Evolutionary conservation across 2,113 vertebrate species (phyloP), one percentile per base, ranked within the genome.

Genomic region (Upupa epops): DNA sequence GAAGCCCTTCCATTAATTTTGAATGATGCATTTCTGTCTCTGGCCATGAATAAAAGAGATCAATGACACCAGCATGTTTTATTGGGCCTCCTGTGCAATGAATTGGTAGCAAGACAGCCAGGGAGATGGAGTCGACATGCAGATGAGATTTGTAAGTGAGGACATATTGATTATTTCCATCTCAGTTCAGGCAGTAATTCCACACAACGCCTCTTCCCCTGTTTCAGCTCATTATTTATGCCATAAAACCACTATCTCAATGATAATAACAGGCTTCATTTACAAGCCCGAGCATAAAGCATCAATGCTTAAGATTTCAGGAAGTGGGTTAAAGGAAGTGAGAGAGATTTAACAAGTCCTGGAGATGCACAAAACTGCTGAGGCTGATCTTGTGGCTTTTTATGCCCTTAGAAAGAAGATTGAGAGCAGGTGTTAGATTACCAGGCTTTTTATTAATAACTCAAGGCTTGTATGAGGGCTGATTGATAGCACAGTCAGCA

Each of bases 71-170:
- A 88, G 46, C 75, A 83, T 97, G 96, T 89, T 98, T 98, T 98
- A 98, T 98, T 96, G 91, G 97, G 88, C 54, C 95, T 97, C 96
- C 81, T 84, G 92, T 46, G 91, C 97, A 97, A 98, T 98, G 97
- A 97, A 98, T 98, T 97, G 97, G 95, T 94, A 88, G 96, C 4
- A 84, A 97, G 97, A 97, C 97, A 97, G 96, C 70, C 91, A 71
- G 93, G 83, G 96, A 97, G 97, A 98, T 97, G 97, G 95, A 97
- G 97, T 52, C 86, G 89, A 98, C 97, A 97, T 98, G 97, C 97
- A 98, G 97, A 98, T 98, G 97, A 98, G 97, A 97, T 97, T 96
- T 96, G 97, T 98, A 98, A 98, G 97, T 97, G 97, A 97, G 96
- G 96, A 95, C 96, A 96, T 98, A 98, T 98, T 97, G 98, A 98